phyloP scores from a whole-genome alignment of 2,888 invertebrate genomes.

The Sphaeridia pumilis region DNA sequence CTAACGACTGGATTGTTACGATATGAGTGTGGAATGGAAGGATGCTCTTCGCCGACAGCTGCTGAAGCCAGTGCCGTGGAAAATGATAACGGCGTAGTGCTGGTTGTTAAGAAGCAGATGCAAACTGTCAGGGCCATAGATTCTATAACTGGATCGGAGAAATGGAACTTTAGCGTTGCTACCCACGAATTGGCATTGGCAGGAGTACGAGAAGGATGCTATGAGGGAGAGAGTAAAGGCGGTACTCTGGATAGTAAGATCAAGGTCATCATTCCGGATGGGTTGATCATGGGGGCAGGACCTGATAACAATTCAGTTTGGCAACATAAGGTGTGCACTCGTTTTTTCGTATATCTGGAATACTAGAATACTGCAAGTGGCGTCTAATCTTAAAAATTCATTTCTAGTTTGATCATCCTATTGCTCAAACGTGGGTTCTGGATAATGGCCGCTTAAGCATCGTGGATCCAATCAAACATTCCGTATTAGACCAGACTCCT shows the following conservation, averaged over 20 bases:
- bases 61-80: constrained; percentile 39
- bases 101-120: constrained; percentile 69
- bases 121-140: constrained; percentile 84
- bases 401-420: constrained; percentile 61
- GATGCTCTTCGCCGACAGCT: constrained; percentile 58
- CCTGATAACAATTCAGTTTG: constrained; percentile 52
- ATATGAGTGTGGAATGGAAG: constrained; percentile 64
- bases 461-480: constrained; percentile 57
- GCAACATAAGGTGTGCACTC: constrained; percentile 57
- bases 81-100: constrained; percentile 46
- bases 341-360: not conserved
- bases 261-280: constrained; percentile 58
- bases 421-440: constrained; percentile 78
- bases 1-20: constrained; percentile 55
- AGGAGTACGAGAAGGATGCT: constrained; percentile 30
- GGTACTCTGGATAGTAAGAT: constrained; percentile 9
- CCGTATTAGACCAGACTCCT: constrained; percentile 42
- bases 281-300: constrained; percentile 53
- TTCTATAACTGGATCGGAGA: constrained; percentile 70
- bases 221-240: constrained; percentile 17
- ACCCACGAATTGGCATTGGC: constrained; percentile 57
- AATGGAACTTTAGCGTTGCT: constrained; percentile 95
- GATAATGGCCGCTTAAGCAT: constrained; percentile 52
- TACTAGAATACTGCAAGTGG: too few relatives aligned
- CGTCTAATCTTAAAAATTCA: not conserved